Conservation (phyloP, 2,797 vertebrate species). For the Thunnus albacares region DNA sequence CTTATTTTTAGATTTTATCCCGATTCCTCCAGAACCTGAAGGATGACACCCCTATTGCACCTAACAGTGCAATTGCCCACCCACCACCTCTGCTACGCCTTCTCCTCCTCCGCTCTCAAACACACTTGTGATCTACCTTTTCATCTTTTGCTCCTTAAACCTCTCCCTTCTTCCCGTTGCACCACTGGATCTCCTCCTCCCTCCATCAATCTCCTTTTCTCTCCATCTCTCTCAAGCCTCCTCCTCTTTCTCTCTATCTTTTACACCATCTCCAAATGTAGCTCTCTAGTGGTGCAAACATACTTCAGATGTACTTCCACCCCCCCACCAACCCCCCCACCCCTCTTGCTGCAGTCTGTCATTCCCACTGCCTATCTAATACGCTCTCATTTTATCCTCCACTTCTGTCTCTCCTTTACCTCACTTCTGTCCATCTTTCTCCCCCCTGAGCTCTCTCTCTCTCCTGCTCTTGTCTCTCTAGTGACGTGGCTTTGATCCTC, state of each 20-base stretch:
- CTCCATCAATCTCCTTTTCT: slow-evolving; percentile 58
- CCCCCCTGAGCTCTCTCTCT: slow-evolving; percentile 10
- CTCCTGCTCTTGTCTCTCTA: slow-evolving; percentile 28
- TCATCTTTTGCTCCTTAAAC: slow-evolving; percentile 64
- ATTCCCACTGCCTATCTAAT: slow-evolving; percentile 54
- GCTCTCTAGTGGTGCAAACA: slow-evolving; percentile 62
- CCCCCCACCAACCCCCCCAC: not conserved
- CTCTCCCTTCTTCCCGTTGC: slow-evolving; percentile 41
- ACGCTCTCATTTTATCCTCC: slow-evolving; percentile 52
- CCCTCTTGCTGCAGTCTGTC: slow-evolving; percentile 44
- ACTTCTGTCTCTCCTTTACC: slow-evolving; percentile 57
- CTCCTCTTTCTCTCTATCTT: slow-evolving; percentile 55
- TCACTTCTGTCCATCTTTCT: slow-evolving; percentile 59
- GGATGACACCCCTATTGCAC: slow-evolving; percentile 64
- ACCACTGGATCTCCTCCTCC: slow-evolving; percentile 44
- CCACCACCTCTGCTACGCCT: slow-evolving; percentile 48
- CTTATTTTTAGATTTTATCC: slow-evolving; percentile 47
- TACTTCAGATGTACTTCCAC: slow-evolving; percentile 55
- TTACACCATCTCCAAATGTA: slow-evolving; percentile 66
- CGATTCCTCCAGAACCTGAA: slow-evolving; percentile 43
- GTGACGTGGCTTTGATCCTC: slow-evolving; percentile 72
- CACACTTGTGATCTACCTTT: slow-evolving; percentile 64
- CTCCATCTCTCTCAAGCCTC: slow-evolving; percentile 54
- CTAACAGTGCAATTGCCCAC: slow-evolving; percentile 62
- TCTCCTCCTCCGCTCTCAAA: slow-evolving; percentile 48